Percentiles rank a stretch among this genome's conserved stretches.
These are phyloP conservation scores for Gerris lacustris DNA, from an alignment of 2,888 invertebrate species.

Conservation along the genomic window DNA sequence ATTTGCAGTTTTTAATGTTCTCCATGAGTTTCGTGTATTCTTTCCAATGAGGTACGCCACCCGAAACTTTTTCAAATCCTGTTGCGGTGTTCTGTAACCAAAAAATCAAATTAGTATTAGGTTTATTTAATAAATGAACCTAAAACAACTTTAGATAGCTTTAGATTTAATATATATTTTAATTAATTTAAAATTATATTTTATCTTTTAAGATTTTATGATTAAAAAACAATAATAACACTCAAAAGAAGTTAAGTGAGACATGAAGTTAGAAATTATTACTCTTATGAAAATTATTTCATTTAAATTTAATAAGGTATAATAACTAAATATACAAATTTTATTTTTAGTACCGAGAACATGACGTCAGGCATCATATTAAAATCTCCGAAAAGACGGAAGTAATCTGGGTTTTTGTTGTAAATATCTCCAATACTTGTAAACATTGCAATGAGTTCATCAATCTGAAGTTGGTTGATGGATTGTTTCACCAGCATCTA, in stretches of 20 bases:
- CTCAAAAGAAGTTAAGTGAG: too few relatives aligned
- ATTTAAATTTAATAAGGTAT: too few relatives aligned
- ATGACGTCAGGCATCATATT: slow-evolving; percentile 41
- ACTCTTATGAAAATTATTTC: too few relatives aligned
- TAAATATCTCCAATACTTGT: slow-evolving; percentile 46
- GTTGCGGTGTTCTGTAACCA: slow-evolving; percentile 39
- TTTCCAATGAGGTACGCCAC: slow-evolving; percentile 21
- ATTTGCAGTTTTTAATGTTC: slow-evolving; percentile 31
- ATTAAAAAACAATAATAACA: too few relatives aligned
- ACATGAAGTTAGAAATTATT: too few relatives aligned
- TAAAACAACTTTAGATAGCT: too few relatives aligned
- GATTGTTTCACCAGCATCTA: slow-evolving; percentile 38
- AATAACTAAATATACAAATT: too few relatives aligned
- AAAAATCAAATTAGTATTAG: neutral
- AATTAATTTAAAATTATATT: too few relatives aligned
- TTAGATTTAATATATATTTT: too few relatives aligned
- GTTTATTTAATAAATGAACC: too few relatives aligned
- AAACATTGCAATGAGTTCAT: slow-evolving; percentile 53
- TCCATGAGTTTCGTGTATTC: slow-evolving; percentile 24
- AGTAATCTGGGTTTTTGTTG: slow-evolving; percentile 45
- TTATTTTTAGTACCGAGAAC: slow-evolving; percentile 39
- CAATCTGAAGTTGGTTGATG: slow-evolving; percentile 37
- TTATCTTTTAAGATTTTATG: too few relatives aligned
- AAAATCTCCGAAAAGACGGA: slow-evolving; percentile 53
- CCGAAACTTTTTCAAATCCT: slow-evolving; percentile 33